Evolutionary conservation across 2,888 invertebrate genomes (phyloP).

Genomic region (Parnassius glacialis): DNA sequence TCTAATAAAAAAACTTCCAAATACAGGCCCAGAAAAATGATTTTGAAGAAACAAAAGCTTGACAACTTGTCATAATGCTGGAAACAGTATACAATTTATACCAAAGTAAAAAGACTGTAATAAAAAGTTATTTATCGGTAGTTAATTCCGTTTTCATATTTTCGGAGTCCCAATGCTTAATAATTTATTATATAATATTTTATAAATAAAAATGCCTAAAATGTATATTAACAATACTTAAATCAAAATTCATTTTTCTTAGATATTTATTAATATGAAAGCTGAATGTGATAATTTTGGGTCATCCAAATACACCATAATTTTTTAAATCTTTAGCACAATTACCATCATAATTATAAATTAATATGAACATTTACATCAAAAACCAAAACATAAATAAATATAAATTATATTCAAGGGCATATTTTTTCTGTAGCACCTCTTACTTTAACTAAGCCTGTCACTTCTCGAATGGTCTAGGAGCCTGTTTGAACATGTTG

Average conservation of each 20-base stretch:
- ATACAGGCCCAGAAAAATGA: no score
- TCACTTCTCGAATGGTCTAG: not conserved
- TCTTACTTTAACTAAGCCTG: constrained; percentile 18
- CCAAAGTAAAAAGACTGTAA: no score
- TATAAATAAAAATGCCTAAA: constrained; percentile 9
- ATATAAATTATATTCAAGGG: not conserved
- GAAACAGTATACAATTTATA: no score
- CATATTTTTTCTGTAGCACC: constrained; percentile 18
- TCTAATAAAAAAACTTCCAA: no score
- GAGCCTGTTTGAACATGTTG: constrained; percentile 1
- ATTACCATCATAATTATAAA: constrained; percentile 4
- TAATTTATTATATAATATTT: not conserved
- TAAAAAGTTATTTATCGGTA: no score
- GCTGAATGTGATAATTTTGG: not conserved
- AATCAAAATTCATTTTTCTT: constrained; percentile 11
- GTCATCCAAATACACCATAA: not conserved
- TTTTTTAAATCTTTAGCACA: not conserved
- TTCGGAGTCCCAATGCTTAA: not conserved
- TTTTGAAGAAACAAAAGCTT: no score
- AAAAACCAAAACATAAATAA: not conserved
- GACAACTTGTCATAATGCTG: no score
- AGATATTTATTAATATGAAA: constrained; percentile 11
- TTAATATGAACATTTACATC: constrained; percentile 5
- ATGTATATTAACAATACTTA: constrained; percentile 13
- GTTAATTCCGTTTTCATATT: not conserved